Base-by-base conservation (phyloP, 2,888 invertebrate genomes). In the Drosophila robusta region DNA sequence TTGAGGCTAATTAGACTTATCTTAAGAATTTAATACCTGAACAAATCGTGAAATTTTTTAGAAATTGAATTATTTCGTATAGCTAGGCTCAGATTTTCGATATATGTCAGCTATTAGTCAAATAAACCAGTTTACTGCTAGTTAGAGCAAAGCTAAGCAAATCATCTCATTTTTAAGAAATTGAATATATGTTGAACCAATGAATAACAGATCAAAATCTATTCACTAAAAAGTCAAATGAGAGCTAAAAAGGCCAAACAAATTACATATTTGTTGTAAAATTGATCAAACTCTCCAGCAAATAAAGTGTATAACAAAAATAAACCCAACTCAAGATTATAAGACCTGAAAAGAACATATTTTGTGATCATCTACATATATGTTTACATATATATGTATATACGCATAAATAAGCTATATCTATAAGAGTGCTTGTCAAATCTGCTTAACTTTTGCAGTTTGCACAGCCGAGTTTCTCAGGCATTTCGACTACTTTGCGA, bases 381-480 rank as follows among this genome's bases (percentile, higher is more conserved):
- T 29, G 16, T 32, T 3, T 8, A 34, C 3, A 32, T 51, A 24
- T 44, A 22, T 16, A 58, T 36, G n/a, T 4, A 60, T 55, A 47
- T 57, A 46, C 63, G 32, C 32, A 55, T 47, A 32, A 36, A 41
- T 52, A 34, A 29, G 38, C 14, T 38, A 24, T 34, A 46, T 34
- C 12, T 46, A 22, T 38, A 75, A 63, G 74, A 51, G 39, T 45
- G 78, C 79, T 72, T 88, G 84, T 89, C 89, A 84, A 74, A 75
- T 80, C 75, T 52, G 78, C 76, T 85, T 77, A 67, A 14, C 41
- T 76, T 67, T 67, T 61, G 61, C 61, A 62, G 58, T 50, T 63
- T 60, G 66, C 60, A 63, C 50, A 38, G 46, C 55, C 29, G 63
- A 54, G 26, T 70, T 51, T 46, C 45, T 46, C n/a, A 22, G 16